Conservation (phyloP, 1,140 invertebrate genomes). For the Orius insidiosus region DNA sequence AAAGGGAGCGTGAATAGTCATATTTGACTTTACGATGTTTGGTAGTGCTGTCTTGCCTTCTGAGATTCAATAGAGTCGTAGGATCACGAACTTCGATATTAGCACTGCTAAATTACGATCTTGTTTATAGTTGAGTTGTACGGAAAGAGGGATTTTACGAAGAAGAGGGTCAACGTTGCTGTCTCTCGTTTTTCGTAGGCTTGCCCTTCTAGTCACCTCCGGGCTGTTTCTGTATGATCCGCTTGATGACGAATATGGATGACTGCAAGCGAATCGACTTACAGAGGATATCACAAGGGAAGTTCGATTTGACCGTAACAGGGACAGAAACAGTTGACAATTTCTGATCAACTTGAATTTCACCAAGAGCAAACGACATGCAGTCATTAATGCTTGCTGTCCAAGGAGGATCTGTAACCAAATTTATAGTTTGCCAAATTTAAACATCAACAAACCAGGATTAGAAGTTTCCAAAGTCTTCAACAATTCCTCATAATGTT, state of each 20-base stretch:
- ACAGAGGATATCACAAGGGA: conserved; percentile 2
- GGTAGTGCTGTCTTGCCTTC: conserved; percentile 26
- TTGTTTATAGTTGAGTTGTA: conserved; percentile 58
- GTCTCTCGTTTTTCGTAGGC: background rate
- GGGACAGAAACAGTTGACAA: conserved; percentile 9
- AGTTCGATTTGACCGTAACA: conserved; percentile 1
- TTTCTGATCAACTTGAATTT: conserved; percentile 13
- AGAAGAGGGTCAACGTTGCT: conserved; percentile 21
- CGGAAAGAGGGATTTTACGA: conserved; percentile 42
- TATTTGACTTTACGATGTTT: conserved; percentile 25
- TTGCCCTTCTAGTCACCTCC: background rate
- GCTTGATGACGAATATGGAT: background rate
- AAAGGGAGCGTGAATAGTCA: conserved; percentile 45
- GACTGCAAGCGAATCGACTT: conserved; percentile 9
- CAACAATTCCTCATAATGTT: conserved; percentile 28
- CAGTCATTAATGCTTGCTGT: conserved; percentile 13
- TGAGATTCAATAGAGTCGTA: conserved; percentile 15
- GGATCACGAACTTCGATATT: conserved; percentile 32
- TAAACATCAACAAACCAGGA: conserved; percentile 13
- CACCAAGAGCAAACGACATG: conserved; percentile 12
- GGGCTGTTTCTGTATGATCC: background rate
- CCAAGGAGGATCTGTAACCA: conserved; percentile 17
- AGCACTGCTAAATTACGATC: conserved; percentile 54
- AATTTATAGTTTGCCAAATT: background rate
- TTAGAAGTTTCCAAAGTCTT: conserved; percentile 12